Evolutionary conservation across 2,797 vertebrate species (phyloP).

Genomic region (Alfaro cultratus): DNA sequence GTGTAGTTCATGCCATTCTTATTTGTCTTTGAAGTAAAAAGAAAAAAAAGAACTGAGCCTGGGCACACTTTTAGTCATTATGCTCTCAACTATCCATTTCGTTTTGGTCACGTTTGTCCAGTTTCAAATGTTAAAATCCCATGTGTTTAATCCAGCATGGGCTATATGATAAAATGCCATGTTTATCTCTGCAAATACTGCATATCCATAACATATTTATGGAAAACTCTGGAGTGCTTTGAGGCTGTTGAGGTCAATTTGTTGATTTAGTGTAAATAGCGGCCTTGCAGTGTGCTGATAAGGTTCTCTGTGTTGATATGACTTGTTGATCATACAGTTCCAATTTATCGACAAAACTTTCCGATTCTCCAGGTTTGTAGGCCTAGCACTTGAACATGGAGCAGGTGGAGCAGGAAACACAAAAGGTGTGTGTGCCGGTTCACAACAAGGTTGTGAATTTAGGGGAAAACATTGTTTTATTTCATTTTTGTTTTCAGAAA

Average conservation of each 20-base stretch:
- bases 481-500: not conserved
- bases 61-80: not conserved
- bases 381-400: not conserved
- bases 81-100: not conserved
- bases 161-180: not conserved
- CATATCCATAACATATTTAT: not conserved
- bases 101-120: not conserved
- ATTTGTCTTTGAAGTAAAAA: slow-evolving; percentile 7
- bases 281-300: not conserved
- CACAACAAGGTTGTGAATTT: not conserved
- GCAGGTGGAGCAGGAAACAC: not conserved
- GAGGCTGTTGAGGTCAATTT: not conserved
- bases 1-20: slow-evolving; percentile 27
- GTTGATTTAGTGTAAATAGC: not conserved
- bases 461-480: not conserved
- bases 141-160: not conserved
- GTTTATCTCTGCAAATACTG: not conserved
- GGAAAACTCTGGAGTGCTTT: not conserved
- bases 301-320: not conserved
- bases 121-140: not conserved
- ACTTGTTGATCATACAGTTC: not conserved
- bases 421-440: not conserved
- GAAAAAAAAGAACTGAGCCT: not conserved
- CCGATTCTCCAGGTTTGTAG: not conserved
- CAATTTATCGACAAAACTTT: not conserved